phyloP scores from a whole-genome alignment of 1,140 invertebrate genomes.

The Lamellibrachia luymesi region DNA sequence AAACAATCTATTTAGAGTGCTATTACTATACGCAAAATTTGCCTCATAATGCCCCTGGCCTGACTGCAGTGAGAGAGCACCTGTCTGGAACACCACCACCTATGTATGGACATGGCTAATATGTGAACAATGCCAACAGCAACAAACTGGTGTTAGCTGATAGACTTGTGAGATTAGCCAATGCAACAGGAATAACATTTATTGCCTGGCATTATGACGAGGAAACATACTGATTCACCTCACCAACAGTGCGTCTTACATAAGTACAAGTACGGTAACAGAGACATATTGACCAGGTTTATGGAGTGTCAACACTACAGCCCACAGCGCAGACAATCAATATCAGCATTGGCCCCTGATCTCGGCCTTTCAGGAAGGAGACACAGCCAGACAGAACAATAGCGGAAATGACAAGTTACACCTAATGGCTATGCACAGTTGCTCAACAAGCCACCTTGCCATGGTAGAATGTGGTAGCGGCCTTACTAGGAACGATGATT shows the following conservation, averaged over 20 bases:
- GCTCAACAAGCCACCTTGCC: not conserved
- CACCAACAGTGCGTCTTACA: not conserved
- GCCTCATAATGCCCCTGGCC: not conserved
- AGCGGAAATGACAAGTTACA: slow-evolving; percentile 4
- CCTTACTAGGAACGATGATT: not conserved
- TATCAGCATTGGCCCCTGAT: not conserved
- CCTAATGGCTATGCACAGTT: not conserved
- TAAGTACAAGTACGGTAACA: not conserved
- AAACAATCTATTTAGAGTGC: not conserved
- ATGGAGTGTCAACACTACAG: not conserved
- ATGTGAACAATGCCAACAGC: not conserved
- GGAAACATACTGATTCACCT: not conserved
- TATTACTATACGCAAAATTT: not conserved
- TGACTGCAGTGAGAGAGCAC: not conserved
- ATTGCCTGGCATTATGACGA: not conserved
- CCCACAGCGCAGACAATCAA: not conserved
- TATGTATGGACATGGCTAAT: not conserved
- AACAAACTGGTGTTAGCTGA: not conserved
- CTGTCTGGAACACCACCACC: not conserved
- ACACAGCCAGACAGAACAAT: not conserved
- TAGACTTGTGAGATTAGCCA: not conserved
- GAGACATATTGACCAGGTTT: not conserved
- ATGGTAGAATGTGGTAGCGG: not conserved
- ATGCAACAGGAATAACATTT: not conserved
- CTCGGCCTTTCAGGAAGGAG: not conserved